A percentile compares a stretch with the other conserved stretches of the same genome.
Evolutionary conservation across 2,888 invertebrate genomes (phyloP).

Genomic region (Meghimatium bilineatum): DNA sequence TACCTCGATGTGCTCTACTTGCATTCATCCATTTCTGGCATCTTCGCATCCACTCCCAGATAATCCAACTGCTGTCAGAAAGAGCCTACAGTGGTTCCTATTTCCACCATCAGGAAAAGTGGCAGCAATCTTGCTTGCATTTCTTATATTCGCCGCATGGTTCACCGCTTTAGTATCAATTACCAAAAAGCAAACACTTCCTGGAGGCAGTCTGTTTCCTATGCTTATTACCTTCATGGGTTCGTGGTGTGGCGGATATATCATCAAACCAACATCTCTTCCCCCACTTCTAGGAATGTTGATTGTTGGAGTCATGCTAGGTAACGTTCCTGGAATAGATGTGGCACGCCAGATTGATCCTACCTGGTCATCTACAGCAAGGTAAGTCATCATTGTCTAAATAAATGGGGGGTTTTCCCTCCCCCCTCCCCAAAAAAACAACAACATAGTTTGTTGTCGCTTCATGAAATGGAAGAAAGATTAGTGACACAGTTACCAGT

Average conservation of each 20-base stretch:
- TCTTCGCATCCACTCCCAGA: slow-evolving; percentile 47
- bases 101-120: slow-evolving; percentile 52
- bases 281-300: slow-evolving; percentile 75
- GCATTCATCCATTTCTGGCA: slow-evolving; percentile 25
- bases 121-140: slow-evolving; percentile 41
- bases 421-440: no score
- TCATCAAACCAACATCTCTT: slow-evolving; percentile 63
- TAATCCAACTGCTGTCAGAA: slow-evolving; percentile 30
- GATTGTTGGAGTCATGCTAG: slow-evolving; percentile 69
- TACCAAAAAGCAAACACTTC: slow-evolving; percentile 60
- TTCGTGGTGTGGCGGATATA: slow-evolving; percentile 68
- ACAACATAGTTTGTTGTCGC: no score
- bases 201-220: slow-evolving; percentile 72
- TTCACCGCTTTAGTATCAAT: slow-evolving; percentile 49
- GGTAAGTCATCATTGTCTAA: slow-evolving; percentile 53
- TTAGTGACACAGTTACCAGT: no score
- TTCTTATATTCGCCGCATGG: slow-evolving; percentile 43
- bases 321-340: slow-evolving; percentile 73
- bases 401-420: no score
- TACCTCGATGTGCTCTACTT: not conserved
- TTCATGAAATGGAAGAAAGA: no score
- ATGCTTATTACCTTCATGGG: slow-evolving; percentile 68
- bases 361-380: slow-evolving; percentile 71
- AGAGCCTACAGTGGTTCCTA: slow-evolving; percentile 41
- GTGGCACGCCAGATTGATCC: slow-evolving; percentile 68